Evolutionary conservation across 2,888 invertebrate genomes (phyloP), one percentile per base, ranked within the genome.

Genomic region (Onchidella celtica): DNA sequence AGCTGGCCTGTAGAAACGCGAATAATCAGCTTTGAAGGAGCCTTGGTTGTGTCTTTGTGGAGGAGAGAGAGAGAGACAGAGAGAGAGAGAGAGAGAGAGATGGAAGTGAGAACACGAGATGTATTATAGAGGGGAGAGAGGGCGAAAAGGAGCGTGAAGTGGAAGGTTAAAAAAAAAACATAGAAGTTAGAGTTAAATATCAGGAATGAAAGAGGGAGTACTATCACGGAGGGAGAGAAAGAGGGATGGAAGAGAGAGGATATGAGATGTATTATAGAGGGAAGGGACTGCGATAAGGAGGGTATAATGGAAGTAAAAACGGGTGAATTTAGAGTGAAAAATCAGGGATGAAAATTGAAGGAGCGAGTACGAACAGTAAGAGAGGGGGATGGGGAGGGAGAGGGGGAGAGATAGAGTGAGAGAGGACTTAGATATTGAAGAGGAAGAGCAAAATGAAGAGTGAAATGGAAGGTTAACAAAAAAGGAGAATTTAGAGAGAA

Each of bases 31-130:
- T n/a, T n/a, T n/a, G n/a, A n/a, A n/a, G n/a, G n/a, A n/a, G n/a
- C n/a, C n/a, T n/a, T n/a, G n/a, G n/a, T n/a, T n/a, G n/a, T n/a
- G n/a, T n/a, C n/a, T n/a, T n/a, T n/a, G n/a, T n/a, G 24, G 29
- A 27, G 14, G 38, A 21, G 11, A 27, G 40, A 40, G 70, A 70
- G 24, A n/a, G 70, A 70, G 38, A 40, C 40, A 70, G 36, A 70
- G 70, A 38, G 38, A 70, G 70, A 63, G 24, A 63, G n/a, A n/a
- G n/a, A n/a, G n/a, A n/a, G n/a, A n/a, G n/a, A n/a, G n/a, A n/a
- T n/a, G n/a, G n/a, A n/a, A 14, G n/a, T n/a, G 17, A 63, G 27
- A 29, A 24, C 24, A 1, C 17, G 2, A 14, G 27, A 24, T n/a
- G 24, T 24, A 63, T 24, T 3, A 63, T 3, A 63, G 24, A 24